These are phyloP conservation scores for Nansenia antarctica DNA, from an alignment of 2,113 vertebrate species.

Conservation along the genomic window DNA sequence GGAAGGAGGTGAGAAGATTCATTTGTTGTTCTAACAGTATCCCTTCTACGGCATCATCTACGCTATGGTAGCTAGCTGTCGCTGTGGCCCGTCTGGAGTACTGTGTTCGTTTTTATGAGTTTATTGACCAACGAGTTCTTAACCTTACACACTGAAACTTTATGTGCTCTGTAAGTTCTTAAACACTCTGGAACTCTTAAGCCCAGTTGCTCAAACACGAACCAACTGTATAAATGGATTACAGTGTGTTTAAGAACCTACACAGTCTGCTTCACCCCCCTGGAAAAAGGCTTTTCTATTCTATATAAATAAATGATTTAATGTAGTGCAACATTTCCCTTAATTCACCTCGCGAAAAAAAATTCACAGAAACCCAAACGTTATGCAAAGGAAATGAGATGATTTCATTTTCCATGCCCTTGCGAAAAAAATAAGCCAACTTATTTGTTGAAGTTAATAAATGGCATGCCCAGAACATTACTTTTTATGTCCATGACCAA, in stretches of 20 bases:
- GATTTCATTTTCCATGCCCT: constrained; percentile 74
- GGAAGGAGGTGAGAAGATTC: not conserved
- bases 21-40: not conserved
- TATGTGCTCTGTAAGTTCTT: too few relatives aligned
- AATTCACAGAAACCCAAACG: constrained; percentile 33
- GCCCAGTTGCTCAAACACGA: constrained; percentile 44
- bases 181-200: not conserved
- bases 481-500: constrained; percentile 62
- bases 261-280: constrained; percentile 44
- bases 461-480: constrained; percentile 63
- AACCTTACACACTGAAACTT: not conserved
- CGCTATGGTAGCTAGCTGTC: not conserved
- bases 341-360: constrained; percentile 61
- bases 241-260: constrained; percentile 53
- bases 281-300: constrained; percentile 58
- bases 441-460: constrained; percentile 68
- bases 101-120: too few relatives aligned
- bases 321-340: constrained; percentile 64
- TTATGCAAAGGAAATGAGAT: constrained; percentile 64
- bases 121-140: too few relatives aligned
- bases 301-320: constrained; percentile 74
- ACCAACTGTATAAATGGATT: constrained; percentile 66
- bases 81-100: not conserved
- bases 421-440: constrained; percentile 53
- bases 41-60: too few relatives aligned